Evolutionary conservation across 2,888 invertebrate species (phyloP).

Genomic region (Scrobipalpa atriplicella): DNA sequence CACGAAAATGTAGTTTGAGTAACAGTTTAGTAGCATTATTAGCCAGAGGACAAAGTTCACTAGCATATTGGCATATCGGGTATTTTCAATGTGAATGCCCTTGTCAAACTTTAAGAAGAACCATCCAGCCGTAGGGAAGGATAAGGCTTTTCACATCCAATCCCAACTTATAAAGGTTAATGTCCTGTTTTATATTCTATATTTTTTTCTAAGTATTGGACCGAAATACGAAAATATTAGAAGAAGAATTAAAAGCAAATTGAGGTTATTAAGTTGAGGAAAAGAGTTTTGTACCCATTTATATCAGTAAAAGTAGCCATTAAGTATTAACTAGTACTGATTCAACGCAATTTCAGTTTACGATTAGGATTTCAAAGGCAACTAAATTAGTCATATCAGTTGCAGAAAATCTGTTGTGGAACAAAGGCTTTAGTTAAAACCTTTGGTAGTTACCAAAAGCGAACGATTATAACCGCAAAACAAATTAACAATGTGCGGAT

Average conservation of each 20-base stretch:
- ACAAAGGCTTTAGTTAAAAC: not conserved
- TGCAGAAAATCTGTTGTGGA: not conserved
- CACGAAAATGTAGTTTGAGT: too few species aligned
- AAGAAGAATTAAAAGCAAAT: not conserved
- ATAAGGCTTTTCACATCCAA: not conserved
- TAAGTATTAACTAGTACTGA: too few species aligned
- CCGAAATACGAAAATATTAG: too few species aligned
- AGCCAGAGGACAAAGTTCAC: too few species aligned
- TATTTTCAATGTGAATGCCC: not conserved
- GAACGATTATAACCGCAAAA: not conserved
- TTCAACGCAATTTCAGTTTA: too few species aligned
- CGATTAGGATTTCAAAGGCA: not conserved
- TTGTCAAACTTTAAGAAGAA: not conserved
- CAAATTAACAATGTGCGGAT: not conserved
- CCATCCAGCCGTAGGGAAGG: not conserved
- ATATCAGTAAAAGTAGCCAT: too few species aligned
- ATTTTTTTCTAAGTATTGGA: too few species aligned
- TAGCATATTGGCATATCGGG: not conserved
- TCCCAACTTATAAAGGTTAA: constrained; percentile 8
- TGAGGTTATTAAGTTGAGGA: not conserved
- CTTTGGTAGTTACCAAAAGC: not conserved
- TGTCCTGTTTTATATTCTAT: not conserved
- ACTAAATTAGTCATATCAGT: not conserved
- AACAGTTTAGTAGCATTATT: too few species aligned
- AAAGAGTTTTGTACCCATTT: too few species aligned